These are phyloP conservation scores for Antitype chi DNA, from an alignment of 2,888 invertebrate species.

Conservation along the genomic window DNA sequence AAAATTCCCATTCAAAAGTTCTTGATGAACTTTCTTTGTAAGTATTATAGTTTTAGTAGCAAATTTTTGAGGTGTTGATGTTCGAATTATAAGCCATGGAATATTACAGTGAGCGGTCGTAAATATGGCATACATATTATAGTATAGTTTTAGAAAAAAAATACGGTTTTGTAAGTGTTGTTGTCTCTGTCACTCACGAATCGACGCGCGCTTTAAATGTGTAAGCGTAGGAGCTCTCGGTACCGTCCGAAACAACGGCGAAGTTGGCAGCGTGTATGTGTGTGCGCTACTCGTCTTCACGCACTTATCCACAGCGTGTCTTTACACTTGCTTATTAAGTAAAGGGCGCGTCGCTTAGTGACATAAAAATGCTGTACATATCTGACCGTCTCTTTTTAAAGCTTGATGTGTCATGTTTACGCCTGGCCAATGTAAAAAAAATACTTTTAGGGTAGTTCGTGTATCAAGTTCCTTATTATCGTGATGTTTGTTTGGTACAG, in stretches of 20 bases:
- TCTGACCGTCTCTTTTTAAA: not conserved
- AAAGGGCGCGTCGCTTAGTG: not conserved
- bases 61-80: slow-evolving; percentile 23
- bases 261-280: not conserved
- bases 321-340: not conserved
- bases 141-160: not conserved
- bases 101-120: not conserved
- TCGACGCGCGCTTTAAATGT: not conserved
- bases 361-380: not conserved
- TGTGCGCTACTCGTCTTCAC: not conserved
- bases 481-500: slow-evolving; percentile 14
- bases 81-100: slow-evolving; percentile 34
- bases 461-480: slow-evolving; percentile 52
- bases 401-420: not conserved
- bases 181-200: not conserved
- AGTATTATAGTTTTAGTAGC: slow-evolving; percentile 54
- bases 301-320: not conserved
- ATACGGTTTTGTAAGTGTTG: not conserved
- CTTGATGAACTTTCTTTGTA: slow-evolving; percentile 51
- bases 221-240: not conserved
- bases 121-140: not conserved
- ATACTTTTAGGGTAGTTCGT: slow-evolving; percentile 29
- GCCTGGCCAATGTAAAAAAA: not conserved
- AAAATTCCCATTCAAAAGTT: slow-evolving; percentile 60
- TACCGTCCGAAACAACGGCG: not conserved